Evolutionary conservation across 1,140 invertebrate species (phyloP), one percentile per base, ranked within the genome.

Genomic region (Drosophila seguyi): DNA sequence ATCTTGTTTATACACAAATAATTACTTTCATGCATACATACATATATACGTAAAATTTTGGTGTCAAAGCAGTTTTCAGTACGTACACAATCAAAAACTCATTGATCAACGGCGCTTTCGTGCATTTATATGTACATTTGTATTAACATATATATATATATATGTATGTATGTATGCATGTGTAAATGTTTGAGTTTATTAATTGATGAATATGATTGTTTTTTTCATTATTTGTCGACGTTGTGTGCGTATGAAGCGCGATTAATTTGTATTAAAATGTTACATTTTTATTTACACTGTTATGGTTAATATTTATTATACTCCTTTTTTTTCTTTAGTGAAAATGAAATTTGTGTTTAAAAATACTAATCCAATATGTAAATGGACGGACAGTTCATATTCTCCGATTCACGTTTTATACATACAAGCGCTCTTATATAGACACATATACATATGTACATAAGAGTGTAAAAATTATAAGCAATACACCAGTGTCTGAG

Each of bases 171-270:
- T 14, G 11, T 22, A 44, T 18, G 14, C 38, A 47, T 27, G n/a
- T 39, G 3, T 42, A 6, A 39, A 36, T 18, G 29, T 45, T 14
- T 36, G 34, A 22, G 22, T 18, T 29, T 39, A 52, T 59, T 38
- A 65, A 14, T 65, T 67, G 22, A 47, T 47, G 39, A 62, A 36
- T 29, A 27, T 14, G 11, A 36, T 45, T 63, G 36, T 25, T 42
- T 39, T 39, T 3, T 52, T 18, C 11, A 29, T 67, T 67, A 20
- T 39, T 39, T 16, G 34, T 39, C 22, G 22, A 20, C 10, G 13
- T 29, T 16, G 20, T 29, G 25, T 62, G 25, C 57, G 13, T 38
- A 55, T 13, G 5, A 20, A 62, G 22, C 36, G 48, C 13, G 29
- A 39, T 29, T 14, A n/a, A 6, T 59, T 59, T 39, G 27, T 36